These are phyloP conservation scores for Ophion ellenae DNA, from an alignment of 2,888 invertebrate species.

Conservation along the genomic window DNA sequence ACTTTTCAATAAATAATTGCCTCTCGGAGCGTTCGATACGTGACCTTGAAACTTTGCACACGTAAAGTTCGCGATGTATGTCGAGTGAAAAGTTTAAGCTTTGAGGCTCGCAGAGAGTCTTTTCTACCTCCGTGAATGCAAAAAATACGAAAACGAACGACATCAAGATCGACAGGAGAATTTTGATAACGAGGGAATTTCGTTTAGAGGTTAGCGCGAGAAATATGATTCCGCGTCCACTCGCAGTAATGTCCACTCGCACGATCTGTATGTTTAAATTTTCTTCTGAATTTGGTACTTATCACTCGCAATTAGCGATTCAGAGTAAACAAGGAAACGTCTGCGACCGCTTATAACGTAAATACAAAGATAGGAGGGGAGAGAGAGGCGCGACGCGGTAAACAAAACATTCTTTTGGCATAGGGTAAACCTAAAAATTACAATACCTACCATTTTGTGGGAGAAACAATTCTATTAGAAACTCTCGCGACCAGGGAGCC, in stretches of 20 bases:
- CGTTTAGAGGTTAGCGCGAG: background rate
- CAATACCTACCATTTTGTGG: conserved; percentile 46
- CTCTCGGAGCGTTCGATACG: too few species aligned
- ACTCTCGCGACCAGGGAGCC: background rate
- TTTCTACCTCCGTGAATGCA: background rate
- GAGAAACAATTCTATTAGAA: background rate
- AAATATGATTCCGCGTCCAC: background rate
- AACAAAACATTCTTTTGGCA: conserved; percentile 43
- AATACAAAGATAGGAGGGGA: conserved; percentile 16
- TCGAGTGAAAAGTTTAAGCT: background rate
- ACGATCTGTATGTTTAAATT: background rate
- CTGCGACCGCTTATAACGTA: conserved; percentile 11
- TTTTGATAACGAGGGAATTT: background rate
- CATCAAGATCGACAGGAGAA: background rate
- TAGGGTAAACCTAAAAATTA: background rate
- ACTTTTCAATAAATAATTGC: background rate
- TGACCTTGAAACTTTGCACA: background rate
- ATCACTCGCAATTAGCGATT: background rate
- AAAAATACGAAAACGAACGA: background rate
- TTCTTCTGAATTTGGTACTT: background rate
- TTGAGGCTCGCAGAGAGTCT: background rate
- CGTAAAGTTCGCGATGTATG: background rate
- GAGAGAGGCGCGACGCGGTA: conserved; percentile 9
- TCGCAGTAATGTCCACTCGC: background rate
- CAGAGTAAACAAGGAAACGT: conserved; percentile 12